These are phyloP conservation scores for Pelvicachromis taeniatus DNA, from an alignment of 2,113 vertebrate species.

Conservation along the genomic window DNA sequence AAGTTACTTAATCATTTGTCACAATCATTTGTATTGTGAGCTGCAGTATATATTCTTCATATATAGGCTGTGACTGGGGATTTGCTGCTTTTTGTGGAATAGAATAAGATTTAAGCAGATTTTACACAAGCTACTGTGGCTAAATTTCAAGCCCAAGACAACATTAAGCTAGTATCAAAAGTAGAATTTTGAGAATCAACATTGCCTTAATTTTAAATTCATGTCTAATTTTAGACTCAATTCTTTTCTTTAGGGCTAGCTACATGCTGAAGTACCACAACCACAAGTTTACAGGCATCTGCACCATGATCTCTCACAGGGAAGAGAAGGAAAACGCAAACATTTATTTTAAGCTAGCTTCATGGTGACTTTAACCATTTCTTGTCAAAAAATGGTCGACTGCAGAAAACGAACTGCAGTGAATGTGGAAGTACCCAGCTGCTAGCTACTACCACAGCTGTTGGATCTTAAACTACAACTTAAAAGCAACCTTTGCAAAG, in stretches of 20 bases:
- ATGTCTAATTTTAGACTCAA: not conserved
- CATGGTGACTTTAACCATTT: not conserved
- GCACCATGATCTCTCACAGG: not conserved
- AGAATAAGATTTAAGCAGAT: not conserved
- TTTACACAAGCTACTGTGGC: rapidly evolving
- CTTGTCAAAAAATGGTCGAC: not conserved
- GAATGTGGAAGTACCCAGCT: not conserved
- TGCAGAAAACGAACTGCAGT: not conserved
- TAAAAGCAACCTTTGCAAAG: not conserved
- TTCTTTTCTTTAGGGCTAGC: rapidly evolving
- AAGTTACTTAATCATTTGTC: not conserved
- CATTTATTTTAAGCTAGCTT: not conserved
- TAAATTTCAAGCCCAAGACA: not conserved
- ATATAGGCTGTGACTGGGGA: rapidly evolving
- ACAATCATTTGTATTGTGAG: not conserved
- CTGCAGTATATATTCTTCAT: not conserved
- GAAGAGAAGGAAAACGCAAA: not conserved
- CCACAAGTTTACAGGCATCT: not conserved
- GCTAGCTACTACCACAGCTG: not conserved
- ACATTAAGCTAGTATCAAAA: not conserved
- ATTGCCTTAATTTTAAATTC: not conserved
- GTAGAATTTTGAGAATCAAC: not conserved
- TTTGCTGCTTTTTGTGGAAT: not conserved
- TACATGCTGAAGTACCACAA: rapidly evolving
- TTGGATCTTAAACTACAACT: not conserved